Evolutionary conservation across 2,888 invertebrate genomes (phyloP), one percentile per base, ranked within the genome.

Genomic region (Rutpela maculata): DNA sequence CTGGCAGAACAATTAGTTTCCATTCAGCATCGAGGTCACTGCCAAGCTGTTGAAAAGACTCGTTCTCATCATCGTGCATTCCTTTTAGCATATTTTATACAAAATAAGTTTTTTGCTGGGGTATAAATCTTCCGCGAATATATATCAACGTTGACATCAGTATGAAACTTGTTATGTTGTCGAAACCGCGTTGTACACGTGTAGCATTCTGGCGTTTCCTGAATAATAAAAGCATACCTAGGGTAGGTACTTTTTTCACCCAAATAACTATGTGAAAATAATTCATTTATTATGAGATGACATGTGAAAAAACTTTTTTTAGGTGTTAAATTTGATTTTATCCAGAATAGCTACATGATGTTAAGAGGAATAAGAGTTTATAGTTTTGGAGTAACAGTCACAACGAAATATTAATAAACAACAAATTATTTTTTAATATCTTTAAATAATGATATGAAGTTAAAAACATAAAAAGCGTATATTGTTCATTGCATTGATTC

Each of bases 61-160:
- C 15, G 6, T 62, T 65, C 63, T n/a, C 18, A 9, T 31, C 62
- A 31, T 10, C 12, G 38, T 12, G 19, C 38, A n/a, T 43, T 38
- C 18, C 65, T 43, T 65, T 31, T 38, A 18, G 50, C 17, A 38
- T 2, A n/a, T 35, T 19, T 18, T 65, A 62, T 43, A 65, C 43
- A 65, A 65, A 65, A 65, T 43, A 65, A 43, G 65, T 65, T 65
- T n/a, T 65, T 43, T 65, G 43, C 9, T 65, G 38, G 38, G 6
- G 7, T n/a, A 65, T 65, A 65, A 65, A 65, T 65, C 65, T 65
- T 65, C 38, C 18, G n/a, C n/a, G 65, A 35, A 43, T 65, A 65
- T 65, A n/a, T 65, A 12, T 18, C 65, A 35, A 19, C 62, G 35
- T 15, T 17, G 65, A 65, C 43, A 19, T 19, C 43, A 19, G 17